These are phyloP conservation scores for Nettapus auritus DNA, from an alignment of 2,113 vertebrate species.

Conservation along the genomic window DNA sequence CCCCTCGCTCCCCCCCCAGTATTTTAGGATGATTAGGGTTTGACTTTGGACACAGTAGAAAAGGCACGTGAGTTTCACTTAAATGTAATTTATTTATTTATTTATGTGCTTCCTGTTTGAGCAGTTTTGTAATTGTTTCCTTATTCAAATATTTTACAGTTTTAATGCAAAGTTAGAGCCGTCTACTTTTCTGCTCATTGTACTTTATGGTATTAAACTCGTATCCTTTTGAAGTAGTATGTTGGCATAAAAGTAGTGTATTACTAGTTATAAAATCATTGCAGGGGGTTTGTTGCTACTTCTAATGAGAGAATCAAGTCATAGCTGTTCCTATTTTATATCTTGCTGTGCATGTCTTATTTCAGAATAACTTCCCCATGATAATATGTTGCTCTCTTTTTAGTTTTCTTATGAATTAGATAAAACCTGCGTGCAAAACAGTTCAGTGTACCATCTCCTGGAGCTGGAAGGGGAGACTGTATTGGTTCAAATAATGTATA, in stretches of 20 bases:
- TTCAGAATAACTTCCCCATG: not conserved
- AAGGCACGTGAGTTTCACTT: not conserved
- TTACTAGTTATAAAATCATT: slow-evolving; percentile 30
- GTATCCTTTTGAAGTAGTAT: not conserved
- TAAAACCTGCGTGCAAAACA: slow-evolving; percentile 10
- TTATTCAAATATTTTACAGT: not conserved
- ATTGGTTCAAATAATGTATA: slow-evolving; percentile 49
- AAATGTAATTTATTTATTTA: not conserved
- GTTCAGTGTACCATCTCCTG: not conserved
- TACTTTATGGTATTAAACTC: not conserved
- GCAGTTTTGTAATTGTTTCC: not conserved
- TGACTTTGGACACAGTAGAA: not conserved
- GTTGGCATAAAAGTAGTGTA: not conserved
- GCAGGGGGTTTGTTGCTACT: slow-evolving; percentile 17
- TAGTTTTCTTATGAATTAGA: slow-evolving; percentile 7
- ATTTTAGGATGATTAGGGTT: not conserved
- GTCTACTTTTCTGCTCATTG: not conserved
- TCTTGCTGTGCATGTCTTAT: not conserved
- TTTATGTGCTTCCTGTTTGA: not conserved
- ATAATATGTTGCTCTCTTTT: not conserved
- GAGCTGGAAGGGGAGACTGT: slow-evolving; percentile 17
- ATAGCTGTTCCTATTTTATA: not conserved
- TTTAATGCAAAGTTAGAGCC: not conserved
- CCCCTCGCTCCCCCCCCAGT: fast-evolving
- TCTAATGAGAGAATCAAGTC: slow-evolving; percentile 29